Conservation (phyloP, 2,888 invertebrate genomes). For the Lasiommata megera region DNA sequence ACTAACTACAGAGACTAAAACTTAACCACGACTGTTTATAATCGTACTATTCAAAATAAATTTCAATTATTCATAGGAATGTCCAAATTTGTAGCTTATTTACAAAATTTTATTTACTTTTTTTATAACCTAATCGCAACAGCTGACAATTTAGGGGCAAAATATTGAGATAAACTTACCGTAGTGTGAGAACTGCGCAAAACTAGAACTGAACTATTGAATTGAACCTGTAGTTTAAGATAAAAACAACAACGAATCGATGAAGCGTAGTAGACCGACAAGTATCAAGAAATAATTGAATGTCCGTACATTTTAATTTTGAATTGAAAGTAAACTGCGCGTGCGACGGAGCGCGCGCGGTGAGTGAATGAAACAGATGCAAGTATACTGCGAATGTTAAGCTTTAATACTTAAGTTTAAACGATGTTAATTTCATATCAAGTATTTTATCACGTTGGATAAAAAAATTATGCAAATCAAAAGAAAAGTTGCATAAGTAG, state of each 20-base stretch:
- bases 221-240: constrained; percentile 13
- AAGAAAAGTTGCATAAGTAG: no score
- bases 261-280: constrained; percentile 42
- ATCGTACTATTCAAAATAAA: constrained; percentile 4
- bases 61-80: no score
- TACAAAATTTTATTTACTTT: constrained; percentile 29
- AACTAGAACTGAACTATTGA: constrained; percentile 11
- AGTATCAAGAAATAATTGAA: constrained; percentile 55
- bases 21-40: neutral
- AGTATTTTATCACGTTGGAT: no score
- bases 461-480: no score
- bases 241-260: constrained; percentile 28
- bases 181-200: constrained; percentile 24
- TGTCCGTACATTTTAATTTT: constrained; percentile 50
- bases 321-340: constrained; percentile 49
- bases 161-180: constrained; percentile 29
- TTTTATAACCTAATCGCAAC: constrained; percentile 30
- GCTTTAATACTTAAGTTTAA: constrained; percentile 40
- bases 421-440: no score
- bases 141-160: constrained; percentile 25
- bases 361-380: constrained; percentile 43
- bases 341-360: constrained; percentile 47
- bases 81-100: constrained; percentile 16
- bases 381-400: constrained; percentile 20
- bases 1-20: neutral